Conservation (phyloP, 2,888 invertebrate genomes). For the Heliconius aoede region DNA sequence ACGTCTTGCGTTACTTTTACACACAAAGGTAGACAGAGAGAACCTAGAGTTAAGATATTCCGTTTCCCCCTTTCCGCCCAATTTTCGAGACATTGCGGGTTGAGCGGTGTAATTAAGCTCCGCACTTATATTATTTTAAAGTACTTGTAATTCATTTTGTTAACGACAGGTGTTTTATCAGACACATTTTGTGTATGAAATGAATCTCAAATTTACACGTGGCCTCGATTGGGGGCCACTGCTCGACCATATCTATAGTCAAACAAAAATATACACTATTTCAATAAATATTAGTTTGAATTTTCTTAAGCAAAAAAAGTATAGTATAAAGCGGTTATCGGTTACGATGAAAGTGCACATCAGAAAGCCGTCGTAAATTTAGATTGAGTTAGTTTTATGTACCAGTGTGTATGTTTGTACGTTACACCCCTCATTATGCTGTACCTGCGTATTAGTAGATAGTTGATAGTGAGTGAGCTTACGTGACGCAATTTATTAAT, state of each 20-base stretch:
- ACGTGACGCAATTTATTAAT: slow-evolving; percentile 29
- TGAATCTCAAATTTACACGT: slow-evolving; percentile 8
- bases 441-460: slow-evolving; percentile 24
- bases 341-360: slow-evolving; percentile 47
- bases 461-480: slow-evolving; percentile 15
- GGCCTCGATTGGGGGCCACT: slow-evolving; percentile 24
- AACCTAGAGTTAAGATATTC: neutral
- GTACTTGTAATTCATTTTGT: neutral
- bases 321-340: slow-evolving; percentile 43
- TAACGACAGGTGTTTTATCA: slow-evolving; percentile 16
- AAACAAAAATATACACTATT: neutral
- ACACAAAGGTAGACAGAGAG: neutral
- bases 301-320: neutral
- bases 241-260: neutral
- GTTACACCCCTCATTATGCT: slow-evolving; percentile 36
- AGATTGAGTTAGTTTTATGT: slow-evolving; percentile 40
- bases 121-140: neutral
- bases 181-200: neutral
- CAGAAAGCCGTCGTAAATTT: slow-evolving; percentile 46
- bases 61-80: neutral
- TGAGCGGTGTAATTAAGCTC: neutral
- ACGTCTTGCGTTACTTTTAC: neutral
- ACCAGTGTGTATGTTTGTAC: slow-evolving; percentile 36
- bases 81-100: neutral
- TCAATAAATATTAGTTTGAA: neutral